Evolutionary conservation across 2,797 vertebrate genomes (phyloP), one percentile per base, ranked within the genome.

Genomic region (Rhadinocentrus ornatus): DNA sequence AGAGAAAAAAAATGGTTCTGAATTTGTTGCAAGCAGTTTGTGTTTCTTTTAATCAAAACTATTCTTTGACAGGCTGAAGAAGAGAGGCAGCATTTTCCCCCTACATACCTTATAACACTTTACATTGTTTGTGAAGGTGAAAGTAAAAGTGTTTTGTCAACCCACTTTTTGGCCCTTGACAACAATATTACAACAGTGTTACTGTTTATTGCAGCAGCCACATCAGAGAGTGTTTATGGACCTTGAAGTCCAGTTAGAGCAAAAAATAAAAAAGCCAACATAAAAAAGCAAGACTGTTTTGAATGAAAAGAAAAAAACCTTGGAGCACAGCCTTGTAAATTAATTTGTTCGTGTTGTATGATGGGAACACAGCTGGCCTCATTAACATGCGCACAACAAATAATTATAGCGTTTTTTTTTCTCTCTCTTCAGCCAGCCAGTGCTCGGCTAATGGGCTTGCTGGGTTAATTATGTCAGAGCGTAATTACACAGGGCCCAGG

Each of bases 401-500:
- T 99, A 99, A 99, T 99, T 99, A 99, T 96, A 96, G 96, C 94
- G 91, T 94, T 95, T 96, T 97, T 97, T 87, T 82, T n/a, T n/a
- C n/a, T 57, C 76, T 71, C 86, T 92, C 92, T 93, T 89, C 92
- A 93, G 92, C 90, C 96, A 95, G 96, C 96, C 94, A 95, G 96
- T 86, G 93, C 96, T 96, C 94, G 96, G 97, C 96, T 99, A 99
- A 98, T 98, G 96, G 96, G 96, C 97, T 98, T 96, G 96, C 97
- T 99, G 97, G 97, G 97, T 99, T 99, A 99, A 99, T 99, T 99
- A 99, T 99, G 97, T 99, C 97, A 97, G 96, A 97, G 96, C 96
- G 96, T 99, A 99, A 99, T 99, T 99, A 97, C 97, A 96, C 95
- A 95, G 96, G 96, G 96, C 96, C 97, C 95, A 93, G 96, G 96